phyloP scores from a whole-genome alignment of 2,888 invertebrate species.

The Ochlodes sylvanus region DNA sequence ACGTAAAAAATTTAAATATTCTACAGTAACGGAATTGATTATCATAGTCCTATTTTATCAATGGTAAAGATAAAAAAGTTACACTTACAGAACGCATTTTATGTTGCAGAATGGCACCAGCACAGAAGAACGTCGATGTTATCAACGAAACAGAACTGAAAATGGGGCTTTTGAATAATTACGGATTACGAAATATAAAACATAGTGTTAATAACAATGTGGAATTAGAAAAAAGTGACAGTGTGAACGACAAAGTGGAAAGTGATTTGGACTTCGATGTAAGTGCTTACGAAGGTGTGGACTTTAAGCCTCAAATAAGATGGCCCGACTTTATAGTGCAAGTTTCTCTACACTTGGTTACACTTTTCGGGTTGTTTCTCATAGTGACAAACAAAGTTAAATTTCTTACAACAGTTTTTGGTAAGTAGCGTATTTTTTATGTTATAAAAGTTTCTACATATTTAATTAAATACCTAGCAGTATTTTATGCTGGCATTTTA shows the following conservation, averaged over 20 bases:
- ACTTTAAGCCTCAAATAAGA: conserved; percentile 86
- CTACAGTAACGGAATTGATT: no score
- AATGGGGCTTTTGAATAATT: conserved; percentile 54
- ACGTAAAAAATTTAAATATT: no score
- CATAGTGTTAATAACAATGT: conserved; percentile 63
- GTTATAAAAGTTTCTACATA: no score
- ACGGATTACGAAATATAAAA: conserved; percentile 50
- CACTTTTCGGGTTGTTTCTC: conserved; percentile 89
- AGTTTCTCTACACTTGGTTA: conserved; percentile 88
- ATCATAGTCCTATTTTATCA: no score
- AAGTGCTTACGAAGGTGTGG: conserved; percentile 69
- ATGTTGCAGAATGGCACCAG: conserved; percentile 61
- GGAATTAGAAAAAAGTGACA: conserved; percentile 51
- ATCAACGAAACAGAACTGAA: conserved; percentile 57
- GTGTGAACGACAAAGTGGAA: conserved; percentile 45
- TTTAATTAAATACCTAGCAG: no score
- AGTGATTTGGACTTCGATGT: conserved; percentile 69
- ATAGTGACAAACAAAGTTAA: conserved; percentile 83
- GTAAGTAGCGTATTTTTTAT: conserved; percentile 80
- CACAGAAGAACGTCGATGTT: conserved; percentile 61
- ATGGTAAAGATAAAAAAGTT: background rate
- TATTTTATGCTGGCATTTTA: no score
- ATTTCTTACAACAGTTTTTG: conserved; percentile 88
- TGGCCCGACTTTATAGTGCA: conserved; percentile 91
- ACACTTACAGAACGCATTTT: conserved; percentile 7